Evolutionary conservation across 1,140 invertebrate genomes (phyloP), one percentile per base, ranked within the genome.

Genomic region (Fragariocoptes setiger): DNA sequence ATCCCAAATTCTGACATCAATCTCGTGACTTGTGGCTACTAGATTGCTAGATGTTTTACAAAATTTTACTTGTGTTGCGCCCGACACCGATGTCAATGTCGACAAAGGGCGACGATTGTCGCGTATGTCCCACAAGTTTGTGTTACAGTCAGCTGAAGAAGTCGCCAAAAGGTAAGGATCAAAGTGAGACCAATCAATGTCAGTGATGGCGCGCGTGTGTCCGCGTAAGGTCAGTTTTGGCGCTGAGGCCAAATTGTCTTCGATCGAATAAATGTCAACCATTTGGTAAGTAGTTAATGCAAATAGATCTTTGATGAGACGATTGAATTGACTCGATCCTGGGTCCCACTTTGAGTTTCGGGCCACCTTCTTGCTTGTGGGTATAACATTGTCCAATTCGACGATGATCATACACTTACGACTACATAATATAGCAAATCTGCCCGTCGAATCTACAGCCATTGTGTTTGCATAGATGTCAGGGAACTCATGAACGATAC

Each of bases 1-100:
- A 56, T 94, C 86, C 83, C 83, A 92, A 46, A 94, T 69, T 56
- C 83, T 74, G 5, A 90, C 68, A 59, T 92, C 83, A 14, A 80
- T 82, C 55, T 88, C 82, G 57, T 92, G 82, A 38, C 82, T 76
- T 36, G 83, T 88, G 1, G 85, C 83, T 46, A 94, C 61, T 38
- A 78, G 62, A 55, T 85, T 65, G 13, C 69, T 64, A 5, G 72
- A 72, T 21, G 82, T 65, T 51, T 73, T 69, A 56, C 86, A 88
- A 73, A 85, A 94, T 53, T 77, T 71, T 1, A 90, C 82, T 65
- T 90, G 79, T 19, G 74, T 78, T 8, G 80, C 77, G 44, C 82
- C 79, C 56, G 78, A 78, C 50, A 76, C 69, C 42, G 75, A 71
- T 50, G 75, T 76, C 21, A 86, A 60, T 21, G 77, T 78, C 18